Evolutionary conservation across 2,797 vertebrate genomes (phyloP).

Genomic region (Muscicapa comitata): DNA sequence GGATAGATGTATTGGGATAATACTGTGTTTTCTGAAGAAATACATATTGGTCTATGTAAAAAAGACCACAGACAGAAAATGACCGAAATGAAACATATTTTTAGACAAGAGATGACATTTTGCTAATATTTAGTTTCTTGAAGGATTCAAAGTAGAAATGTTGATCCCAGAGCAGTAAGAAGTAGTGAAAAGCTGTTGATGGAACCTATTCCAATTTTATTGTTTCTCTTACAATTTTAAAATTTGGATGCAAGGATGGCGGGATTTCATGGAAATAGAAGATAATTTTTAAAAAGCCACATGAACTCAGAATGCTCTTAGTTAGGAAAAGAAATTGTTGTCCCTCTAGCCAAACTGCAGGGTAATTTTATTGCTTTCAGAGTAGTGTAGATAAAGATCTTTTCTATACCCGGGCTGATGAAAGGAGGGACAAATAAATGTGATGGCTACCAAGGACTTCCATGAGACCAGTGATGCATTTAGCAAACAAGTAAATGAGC

Average conservation of each 20-base stretch:
- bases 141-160: not conserved
- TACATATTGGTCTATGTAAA: accelerated
- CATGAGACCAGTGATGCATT: not conserved
- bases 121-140: not conserved
- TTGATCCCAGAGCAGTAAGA: not conserved
- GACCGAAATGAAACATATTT: not conserved
- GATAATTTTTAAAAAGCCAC: not conserved
- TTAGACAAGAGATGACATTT: not conserved
- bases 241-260: not conserved
- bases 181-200: not conserved
- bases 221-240: not conserved
- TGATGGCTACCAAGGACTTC: not conserved
- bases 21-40: not conserved
- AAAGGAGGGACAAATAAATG: not conserved
- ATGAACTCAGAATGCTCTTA: not conserved
- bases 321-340: not conserved
- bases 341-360: not conserved
- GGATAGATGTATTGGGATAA: not conserved
- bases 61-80: not conserved
- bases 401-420: not conserved
- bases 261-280: not conserved
- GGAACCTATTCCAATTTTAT: not conserved
- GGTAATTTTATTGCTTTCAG: not conserved
- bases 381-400: not conserved
- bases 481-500: not conserved